Evolutionary conservation across 53 echinoderm and acorn worm species (phyloP).

Genomic region (Apostichopus leukothele): DNA sequence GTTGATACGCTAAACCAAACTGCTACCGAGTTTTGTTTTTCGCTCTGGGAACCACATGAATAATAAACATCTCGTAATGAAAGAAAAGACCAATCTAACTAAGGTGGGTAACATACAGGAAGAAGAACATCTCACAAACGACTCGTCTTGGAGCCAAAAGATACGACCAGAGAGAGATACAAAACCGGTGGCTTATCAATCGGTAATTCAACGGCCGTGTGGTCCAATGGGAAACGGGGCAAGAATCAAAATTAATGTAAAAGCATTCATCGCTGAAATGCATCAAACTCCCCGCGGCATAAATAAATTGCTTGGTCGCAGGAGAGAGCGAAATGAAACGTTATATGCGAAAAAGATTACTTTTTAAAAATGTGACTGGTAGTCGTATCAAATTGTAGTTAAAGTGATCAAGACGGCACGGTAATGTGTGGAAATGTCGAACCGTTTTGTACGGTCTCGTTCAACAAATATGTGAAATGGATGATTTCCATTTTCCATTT

Average conservation of each 20-base stretch:
- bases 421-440: not conserved
- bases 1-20: too few species aligned
- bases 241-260: constrained; percentile 8
- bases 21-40: too few species aligned
- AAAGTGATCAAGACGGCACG: not conserved
- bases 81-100: too few species aligned
- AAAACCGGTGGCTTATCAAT: not conserved
- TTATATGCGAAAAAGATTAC: not conserved
- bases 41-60: too few species aligned
- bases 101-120: too few species aligned
- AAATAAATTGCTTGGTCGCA: not conserved
- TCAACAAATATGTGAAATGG: not conserved
- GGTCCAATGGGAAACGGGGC: not conserved
- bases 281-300: constrained; percentile 1
- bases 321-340: not conserved
- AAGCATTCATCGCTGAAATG: not conserved
- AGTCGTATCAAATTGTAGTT: constrained; percentile 15
- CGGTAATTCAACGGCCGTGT: not conserved
- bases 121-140: too few species aligned
- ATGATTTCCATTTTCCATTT: not conserved
- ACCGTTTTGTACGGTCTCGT: not conserved
- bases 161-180: not conserved
- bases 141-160: not conserved
- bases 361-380: not conserved
- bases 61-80: too few species aligned